phyloP scores from a whole-genome alignment of 1,140 invertebrate species.

The Potamilus streckersoni region DNA sequence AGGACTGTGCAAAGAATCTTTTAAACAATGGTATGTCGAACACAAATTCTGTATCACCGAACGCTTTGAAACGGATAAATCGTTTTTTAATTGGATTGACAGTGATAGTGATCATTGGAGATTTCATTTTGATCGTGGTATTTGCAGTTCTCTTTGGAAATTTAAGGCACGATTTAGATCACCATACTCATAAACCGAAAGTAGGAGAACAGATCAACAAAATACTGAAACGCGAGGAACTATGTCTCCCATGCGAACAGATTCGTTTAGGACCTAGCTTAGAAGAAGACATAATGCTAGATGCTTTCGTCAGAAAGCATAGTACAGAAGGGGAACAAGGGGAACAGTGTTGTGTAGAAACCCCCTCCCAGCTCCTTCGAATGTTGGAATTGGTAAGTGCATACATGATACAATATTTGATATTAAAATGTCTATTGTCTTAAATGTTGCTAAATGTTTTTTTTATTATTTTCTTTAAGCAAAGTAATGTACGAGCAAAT shows the following conservation, averaged over 20 bases:
- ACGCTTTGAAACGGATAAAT: background rate
- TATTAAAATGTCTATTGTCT: background rate
- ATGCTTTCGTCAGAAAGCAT: constrained; percentile 29
- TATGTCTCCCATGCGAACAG: constrained; percentile 31
- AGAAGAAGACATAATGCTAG: constrained; percentile 33
- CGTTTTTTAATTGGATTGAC: constrained; percentile 15
- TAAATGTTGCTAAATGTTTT: too few species aligned
- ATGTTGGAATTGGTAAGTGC: constrained; percentile 30
- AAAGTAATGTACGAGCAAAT: too few species aligned
- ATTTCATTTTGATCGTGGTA: constrained; percentile 26
- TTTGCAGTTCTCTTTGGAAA: constrained; percentile 31
- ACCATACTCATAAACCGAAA: constrained; percentile 32
- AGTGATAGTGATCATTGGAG: constrained; percentile 7
- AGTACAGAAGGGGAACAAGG: constrained; percentile 19
- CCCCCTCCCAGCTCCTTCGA: constrained; percentile 28
- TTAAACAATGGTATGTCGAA: too few species aligned
- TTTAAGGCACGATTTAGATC: constrained; percentile 25
- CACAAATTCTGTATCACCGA: too few species aligned
- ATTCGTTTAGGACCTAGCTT: constrained; percentile 33
- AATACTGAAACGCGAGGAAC: constrained; percentile 35
- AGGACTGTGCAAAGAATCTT: too few species aligned
- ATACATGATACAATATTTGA: background rate
- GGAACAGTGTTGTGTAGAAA: constrained; percentile 37
- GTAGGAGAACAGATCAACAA: constrained; percentile 33
- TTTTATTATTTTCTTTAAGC: too few species aligned